Evolutionary conservation across 2,888 invertebrate species (phyloP).

Genomic region (Scaptodrosophila latifasciaeformis): DNA sequence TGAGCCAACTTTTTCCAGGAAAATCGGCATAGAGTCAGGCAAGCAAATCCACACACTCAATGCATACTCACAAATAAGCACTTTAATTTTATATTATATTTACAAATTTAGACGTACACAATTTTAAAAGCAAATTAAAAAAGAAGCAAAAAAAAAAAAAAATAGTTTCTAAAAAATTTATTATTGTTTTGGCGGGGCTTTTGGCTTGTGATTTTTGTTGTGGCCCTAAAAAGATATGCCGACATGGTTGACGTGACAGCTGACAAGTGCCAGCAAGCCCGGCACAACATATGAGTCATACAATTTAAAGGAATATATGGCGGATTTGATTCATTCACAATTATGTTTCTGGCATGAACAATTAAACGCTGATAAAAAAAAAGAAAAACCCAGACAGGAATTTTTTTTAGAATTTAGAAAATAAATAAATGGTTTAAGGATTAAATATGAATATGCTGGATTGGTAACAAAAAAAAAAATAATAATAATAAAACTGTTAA

Average conservation of each 20-base stretch:
- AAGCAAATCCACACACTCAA: conserved; percentile 9
- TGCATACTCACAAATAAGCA: conserved; percentile 10
- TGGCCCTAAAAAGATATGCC: conserved; percentile 18
- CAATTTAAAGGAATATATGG: not conserved
- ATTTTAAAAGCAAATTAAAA: no score
- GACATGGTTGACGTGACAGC: conserved; percentile 41
- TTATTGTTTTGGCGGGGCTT: conserved; percentile 6
- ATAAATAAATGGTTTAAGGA: no score
- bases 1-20: conserved; percentile 56
- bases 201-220: conserved; percentile 8
- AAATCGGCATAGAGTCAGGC: conserved; percentile 61
- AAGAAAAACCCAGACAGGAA: no score
- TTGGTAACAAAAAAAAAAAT: no score
- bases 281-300: conserved; percentile 23
- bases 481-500: no score
- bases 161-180: no score
- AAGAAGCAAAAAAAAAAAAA: no score
- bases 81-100: conserved; percentile 55
- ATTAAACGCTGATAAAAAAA: no score
- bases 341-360: no score
- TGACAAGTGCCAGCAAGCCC: conserved; percentile 25
- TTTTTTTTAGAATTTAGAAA: no score
- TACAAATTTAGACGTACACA: no score
- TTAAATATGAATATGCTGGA: no score
- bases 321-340: not conserved